Percentiles rank a stretch among this genome's conserved stretches.
Conservation (phyloP, 2,888 invertebrate species). For the Clunio marinus region DNA sequence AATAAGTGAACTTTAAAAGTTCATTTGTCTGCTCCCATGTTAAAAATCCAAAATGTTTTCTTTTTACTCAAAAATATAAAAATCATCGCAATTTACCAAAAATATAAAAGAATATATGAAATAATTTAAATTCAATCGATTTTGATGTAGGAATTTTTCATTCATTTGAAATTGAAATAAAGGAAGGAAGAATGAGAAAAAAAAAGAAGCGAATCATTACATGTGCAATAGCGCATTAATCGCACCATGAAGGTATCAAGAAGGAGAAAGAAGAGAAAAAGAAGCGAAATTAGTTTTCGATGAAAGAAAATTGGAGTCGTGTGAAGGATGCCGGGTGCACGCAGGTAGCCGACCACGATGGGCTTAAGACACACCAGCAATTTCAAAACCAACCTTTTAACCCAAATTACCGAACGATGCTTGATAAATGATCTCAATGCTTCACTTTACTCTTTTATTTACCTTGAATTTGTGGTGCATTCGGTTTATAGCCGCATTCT, state of each 20-base stretch:
- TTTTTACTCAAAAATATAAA: no score
- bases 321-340: slow-evolving; percentile 27
- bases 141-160: slow-evolving; percentile 4
- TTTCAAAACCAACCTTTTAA: slow-evolving; percentile 37
- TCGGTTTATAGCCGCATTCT: slow-evolving; percentile 61
- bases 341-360: slow-evolving; percentile 37
- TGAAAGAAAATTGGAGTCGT: slow-evolving; percentile 22
- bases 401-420: slow-evolving; percentile 32
- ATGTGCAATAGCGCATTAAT: slow-evolving; percentile 12
- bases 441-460: slow-evolving; percentile 41
- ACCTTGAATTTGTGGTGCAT: slow-evolving; percentile 55
- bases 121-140: slow-evolving; percentile 28
- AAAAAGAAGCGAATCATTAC: neutral
- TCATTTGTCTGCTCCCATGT: no score
- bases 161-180: neutral
- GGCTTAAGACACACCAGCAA: slow-evolving; percentile 29
- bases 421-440: slow-evolving; percentile 21
- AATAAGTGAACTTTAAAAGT: no score
- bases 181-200: neutral
- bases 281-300: neutral
- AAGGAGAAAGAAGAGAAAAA: neutral
- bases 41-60: no score
- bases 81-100: slow-evolving; percentile 9
- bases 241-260: neutral
- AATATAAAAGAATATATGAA: neutral